phyloP scores from a whole-genome alignment of 2,888 invertebrate genomes.

The Pemphredon lugubris region DNA sequence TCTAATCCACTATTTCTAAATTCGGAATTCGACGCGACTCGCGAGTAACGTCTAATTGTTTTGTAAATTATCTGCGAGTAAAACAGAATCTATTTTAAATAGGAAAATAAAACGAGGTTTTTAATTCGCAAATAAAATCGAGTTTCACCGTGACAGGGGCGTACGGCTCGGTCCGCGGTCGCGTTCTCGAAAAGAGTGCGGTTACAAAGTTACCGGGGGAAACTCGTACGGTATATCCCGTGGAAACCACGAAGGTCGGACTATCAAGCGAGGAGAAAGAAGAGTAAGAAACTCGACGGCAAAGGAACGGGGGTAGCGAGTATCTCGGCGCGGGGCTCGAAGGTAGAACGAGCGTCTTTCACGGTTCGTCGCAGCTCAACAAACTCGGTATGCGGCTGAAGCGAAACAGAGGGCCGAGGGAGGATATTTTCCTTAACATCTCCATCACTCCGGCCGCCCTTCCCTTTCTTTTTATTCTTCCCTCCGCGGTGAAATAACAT shows the following conservation, averaged over 20 bases:
- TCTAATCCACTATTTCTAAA: too few relatives aligned
- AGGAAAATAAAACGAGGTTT: too few relatives aligned
- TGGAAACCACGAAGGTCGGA: too few relatives aligned
- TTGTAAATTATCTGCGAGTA: too few relatives aligned
- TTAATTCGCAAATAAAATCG: too few relatives aligned
- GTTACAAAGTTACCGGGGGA: background rate
- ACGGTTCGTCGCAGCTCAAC: conserved; percentile 63
- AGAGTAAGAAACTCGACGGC: background rate
- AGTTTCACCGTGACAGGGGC: background rate
- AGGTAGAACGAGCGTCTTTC: conserved; percentile 64
- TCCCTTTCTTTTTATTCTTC: conserved; percentile 49
- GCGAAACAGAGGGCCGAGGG: conserved; percentile 29
- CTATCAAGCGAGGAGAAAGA: conserved; percentile 15
- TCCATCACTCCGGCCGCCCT: conserved; percentile 40
- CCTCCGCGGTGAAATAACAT: conserved; percentile 51
- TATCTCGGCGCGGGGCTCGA: conserved; percentile 40
- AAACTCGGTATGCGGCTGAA: conserved; percentile 38
- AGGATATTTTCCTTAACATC: conserved; percentile 65
- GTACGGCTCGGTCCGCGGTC: background rate
- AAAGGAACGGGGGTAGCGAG: background rate
- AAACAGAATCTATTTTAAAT: too few relatives aligned
- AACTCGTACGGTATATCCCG: too few relatives aligned
- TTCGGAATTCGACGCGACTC: too few relatives aligned
- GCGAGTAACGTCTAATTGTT: too few relatives aligned
- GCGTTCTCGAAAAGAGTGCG: background rate